These are phyloP conservation scores for Hypsibius dujardini DNA, from an alignment of 1,140 invertebrate genomes.

Conservation along the genomic window DNA sequence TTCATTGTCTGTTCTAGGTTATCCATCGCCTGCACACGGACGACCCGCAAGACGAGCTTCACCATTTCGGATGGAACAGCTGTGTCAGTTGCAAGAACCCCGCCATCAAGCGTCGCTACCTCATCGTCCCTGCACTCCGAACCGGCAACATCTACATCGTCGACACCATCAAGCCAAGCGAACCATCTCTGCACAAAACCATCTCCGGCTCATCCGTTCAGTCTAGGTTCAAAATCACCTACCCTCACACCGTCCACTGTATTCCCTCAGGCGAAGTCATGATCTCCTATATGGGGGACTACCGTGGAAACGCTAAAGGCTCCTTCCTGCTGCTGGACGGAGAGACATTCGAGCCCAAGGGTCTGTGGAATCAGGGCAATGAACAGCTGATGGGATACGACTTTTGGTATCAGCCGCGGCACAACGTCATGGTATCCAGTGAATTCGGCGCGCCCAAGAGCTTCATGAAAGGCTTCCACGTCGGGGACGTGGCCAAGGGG, in stretches of 20 bases:
- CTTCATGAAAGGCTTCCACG: constrained; percentile 58
- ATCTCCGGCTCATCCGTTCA: neutral
- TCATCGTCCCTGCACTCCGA: constrained; percentile 63
- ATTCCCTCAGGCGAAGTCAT: constrained; percentile 73
- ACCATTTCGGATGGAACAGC: constrained; percentile 81
- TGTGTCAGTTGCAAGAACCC: constrained; percentile 49
- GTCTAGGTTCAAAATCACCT: neutral
- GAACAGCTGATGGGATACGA: constrained; percentile 38
- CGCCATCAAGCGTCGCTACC: constrained; percentile 47
- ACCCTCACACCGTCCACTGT: constrained; percentile 81
- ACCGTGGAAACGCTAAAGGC: neutral
- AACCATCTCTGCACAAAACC: constrained; percentile 46
- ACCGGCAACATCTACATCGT: constrained; percentile 69
- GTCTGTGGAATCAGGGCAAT: constrained; percentile 33
- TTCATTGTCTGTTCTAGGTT: constrained; percentile 42
- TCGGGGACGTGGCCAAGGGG: constrained; percentile 41
- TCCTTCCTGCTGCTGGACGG: constrained; percentile 68
- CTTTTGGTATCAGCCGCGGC: constrained; percentile 89
- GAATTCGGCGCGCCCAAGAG: constrained; percentile 78
- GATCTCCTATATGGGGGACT: constrained; percentile 77
- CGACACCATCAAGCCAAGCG: constrained; percentile 52
- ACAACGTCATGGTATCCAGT: constrained; percentile 67
- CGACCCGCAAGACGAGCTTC: constrained; percentile 63
- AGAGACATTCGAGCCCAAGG: constrained; percentile 51
- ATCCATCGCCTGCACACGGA: constrained; percentile 62